Evolutionary conservation across 2,888 invertebrate genomes (phyloP).

Genomic region (Torymus tubicola): DNA sequence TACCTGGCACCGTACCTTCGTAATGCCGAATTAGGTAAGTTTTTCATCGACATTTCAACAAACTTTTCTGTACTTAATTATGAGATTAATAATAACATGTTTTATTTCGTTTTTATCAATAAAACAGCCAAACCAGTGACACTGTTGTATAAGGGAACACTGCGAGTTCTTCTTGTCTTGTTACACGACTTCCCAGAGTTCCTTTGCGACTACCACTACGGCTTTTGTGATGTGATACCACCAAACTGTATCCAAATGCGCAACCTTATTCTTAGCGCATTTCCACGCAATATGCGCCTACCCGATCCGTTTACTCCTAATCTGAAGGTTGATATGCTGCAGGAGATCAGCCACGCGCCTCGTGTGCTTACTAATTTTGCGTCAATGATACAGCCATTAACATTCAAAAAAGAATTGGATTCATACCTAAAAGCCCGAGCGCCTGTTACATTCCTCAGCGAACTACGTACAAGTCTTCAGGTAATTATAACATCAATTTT

Average conservation of each 20-base stretch:
- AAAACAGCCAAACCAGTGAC: constrained; percentile 88
- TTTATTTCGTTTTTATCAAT: no score
- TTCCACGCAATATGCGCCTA: constrained; percentile 97
- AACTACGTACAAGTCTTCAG: constrained; percentile 93
- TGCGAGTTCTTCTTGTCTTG: constrained; percentile 94
- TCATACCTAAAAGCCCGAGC: constrained; percentile 95
- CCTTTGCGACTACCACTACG: constrained; percentile 98
- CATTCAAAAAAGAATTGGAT: constrained; percentile 97
- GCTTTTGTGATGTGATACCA: constrained; percentile 99
- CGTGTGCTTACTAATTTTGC: constrained; percentile 93
- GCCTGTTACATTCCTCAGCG: constrained; percentile 96
- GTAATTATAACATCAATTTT: constrained; percentile 72
- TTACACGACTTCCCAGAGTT: constrained; percentile 99
- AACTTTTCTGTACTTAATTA: constrained; percentile 1
- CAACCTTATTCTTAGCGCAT: constrained; percentile 97
- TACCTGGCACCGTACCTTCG: constrained; percentile 97
- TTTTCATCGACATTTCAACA: background rate
- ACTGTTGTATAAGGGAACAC: constrained; percentile 95
- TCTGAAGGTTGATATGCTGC: constrained; percentile 93
- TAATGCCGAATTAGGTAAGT: constrained; percentile 90
- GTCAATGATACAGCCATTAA: constrained; percentile 89
- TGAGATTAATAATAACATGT: background rate
- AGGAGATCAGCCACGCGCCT: constrained; percentile 92
- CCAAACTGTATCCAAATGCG: constrained; percentile 99
- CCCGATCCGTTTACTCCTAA: constrained; percentile 99